A percentile compares a stretch with the other conserved stretches of the same genome.
These are phyloP conservation scores for Bufo gargarizans DNA, from an alignment of 2,113 vertebrate genomes.

Conservation along the genomic window DNA sequence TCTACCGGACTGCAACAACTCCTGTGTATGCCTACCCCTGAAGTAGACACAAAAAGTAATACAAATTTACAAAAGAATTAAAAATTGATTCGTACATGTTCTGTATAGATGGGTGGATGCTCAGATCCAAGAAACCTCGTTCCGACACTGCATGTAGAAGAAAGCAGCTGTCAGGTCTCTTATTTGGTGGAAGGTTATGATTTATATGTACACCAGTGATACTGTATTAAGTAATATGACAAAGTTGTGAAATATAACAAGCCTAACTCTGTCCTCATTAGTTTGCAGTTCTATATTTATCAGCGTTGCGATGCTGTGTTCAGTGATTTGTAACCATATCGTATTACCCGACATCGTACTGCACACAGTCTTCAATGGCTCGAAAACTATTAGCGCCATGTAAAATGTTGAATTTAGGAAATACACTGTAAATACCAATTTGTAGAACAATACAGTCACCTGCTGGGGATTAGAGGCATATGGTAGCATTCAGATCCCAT, in stretches of 20 bases:
- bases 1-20: too few species aligned
- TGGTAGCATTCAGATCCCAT: conserved; percentile 57
- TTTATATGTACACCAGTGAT: neutral
- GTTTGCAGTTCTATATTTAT: neutral
- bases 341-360: neutral
- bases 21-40: too few species aligned
- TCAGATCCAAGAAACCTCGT: too few species aligned
- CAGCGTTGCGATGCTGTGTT: neutral
- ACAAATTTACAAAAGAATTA: too few species aligned
- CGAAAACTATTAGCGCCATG: neutral
- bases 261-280: neutral
- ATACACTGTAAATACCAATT: conserved; percentile 40
- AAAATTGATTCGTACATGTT: too few species aligned
- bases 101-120: too few species aligned
- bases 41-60: too few species aligned
- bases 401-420: neutral
- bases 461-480: conserved; percentile 57
- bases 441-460: conserved; percentile 58
- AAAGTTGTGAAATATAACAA: neutral
- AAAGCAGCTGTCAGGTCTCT: too few species aligned
- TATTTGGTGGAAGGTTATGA: neutral
- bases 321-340: neutral
- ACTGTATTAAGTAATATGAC: neutral
- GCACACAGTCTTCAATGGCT: conserved; percentile 19
- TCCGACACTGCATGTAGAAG: too few species aligned